Base-by-base conservation (phyloP, 2,888 invertebrate species). In the Pristionchus arcanus region DNA sequence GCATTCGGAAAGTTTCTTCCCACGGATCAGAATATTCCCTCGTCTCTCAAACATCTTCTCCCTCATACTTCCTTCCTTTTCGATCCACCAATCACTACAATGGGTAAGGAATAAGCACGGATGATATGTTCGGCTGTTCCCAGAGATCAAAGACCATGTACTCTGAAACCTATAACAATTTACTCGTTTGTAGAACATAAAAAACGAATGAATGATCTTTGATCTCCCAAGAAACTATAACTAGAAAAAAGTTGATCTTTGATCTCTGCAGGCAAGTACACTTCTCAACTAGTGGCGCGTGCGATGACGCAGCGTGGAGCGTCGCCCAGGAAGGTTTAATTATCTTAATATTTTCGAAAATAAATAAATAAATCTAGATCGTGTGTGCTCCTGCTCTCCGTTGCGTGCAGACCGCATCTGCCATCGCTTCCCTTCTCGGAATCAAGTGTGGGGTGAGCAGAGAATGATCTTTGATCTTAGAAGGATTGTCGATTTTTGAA, bases 311-410 rank as follows among this genome's bases (percentile, higher is more conserved):
- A 71, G 25, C 68, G 87, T 21, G 71, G 87, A 19, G 87, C 87
- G 1, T 34, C 71, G 25, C 87, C 87, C 53, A 66, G n/a, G 37
- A 86, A 55, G 42, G 59, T 86, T n/a, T 19, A 16, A 81, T n/a
- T 49, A n/a, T 28, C 11, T 31, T 15, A 81, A 19, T 49, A 81
- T n/a, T 85, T 59, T 55, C 55, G n/a, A 42, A n/a, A 71, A 25
- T 31, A 53, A 71, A 42, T 86, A 37, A 25, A 16, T 2, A 49
- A 42, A 37, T 55, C n/a, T 2, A 89, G 89, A 89, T 89, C 71
- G 90, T 90, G 71, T 90, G 91, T 53, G 90, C 91, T 9, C 92
- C 92, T 53, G 90, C 91, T 25, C 91, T 92, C 31, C 92, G 92
- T 0, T 90, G 90, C n/a, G 89, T 92, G 49, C 92, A 92, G 88